Percentiles rank a stretch among this genome's conserved stretches.
Evolutionary conservation across 2,797 vertebrate genomes (phyloP).

Genomic region (Pipistrellus pipistrellus): DNA sequence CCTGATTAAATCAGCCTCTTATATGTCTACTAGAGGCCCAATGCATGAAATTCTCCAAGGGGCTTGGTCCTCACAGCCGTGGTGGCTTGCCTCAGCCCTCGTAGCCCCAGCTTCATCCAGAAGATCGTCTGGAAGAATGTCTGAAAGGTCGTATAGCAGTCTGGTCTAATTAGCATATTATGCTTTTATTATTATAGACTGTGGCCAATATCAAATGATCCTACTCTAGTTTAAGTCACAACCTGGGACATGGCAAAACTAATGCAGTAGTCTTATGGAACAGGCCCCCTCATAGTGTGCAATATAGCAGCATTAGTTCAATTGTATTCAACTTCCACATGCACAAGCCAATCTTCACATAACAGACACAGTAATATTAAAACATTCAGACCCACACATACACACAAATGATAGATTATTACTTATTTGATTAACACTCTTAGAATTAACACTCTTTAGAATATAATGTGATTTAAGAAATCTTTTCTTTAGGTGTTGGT

Average conservation of each 20-base stretch:
- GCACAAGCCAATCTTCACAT: neutral
- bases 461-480: neutral
- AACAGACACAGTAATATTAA: neutral
- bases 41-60: too few relatives aligned
- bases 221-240: neutral
- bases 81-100: too few relatives aligned
- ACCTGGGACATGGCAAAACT: neutral
- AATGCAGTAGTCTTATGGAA: neutral
- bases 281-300: neutral
- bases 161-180: too few relatives aligned
- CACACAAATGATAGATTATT: neutral
- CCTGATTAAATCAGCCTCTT: neutral
- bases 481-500: conserved; percentile 9
- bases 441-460: neutral
- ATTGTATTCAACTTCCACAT: neutral
- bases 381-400: neutral
- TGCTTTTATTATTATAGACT: neutral
- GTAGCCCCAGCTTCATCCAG: fast-evolving
- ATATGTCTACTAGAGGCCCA: neutral
- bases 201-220: neutral
- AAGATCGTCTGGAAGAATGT: too few relatives aligned
- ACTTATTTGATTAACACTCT: neutral
- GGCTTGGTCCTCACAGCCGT: too few relatives aligned
- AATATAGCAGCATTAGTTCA: neutral
- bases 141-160: too few relatives aligned